Evolutionary conservation across 2,797 vertebrate species (phyloP), one percentile per base, ranked within the genome.

Genomic region (Numenius phaeopus): DNA sequence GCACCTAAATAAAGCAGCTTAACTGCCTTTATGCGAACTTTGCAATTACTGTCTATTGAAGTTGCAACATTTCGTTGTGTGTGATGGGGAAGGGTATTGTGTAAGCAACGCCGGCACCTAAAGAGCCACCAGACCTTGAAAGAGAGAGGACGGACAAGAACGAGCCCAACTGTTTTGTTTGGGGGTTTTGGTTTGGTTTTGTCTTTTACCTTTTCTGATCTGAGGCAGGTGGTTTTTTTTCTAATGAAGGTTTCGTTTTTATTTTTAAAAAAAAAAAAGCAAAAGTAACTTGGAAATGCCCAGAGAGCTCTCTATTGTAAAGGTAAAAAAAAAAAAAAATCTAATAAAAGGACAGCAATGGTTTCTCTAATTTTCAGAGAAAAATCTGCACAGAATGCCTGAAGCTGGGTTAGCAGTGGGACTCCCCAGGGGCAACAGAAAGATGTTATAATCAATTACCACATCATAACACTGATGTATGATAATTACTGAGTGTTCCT

Each of bases 391-490:
- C 96, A 87, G 94, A 96, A 96, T 80, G 97, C 97, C 97, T 92
- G 90, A 96, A 97, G 98, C 97, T 97, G 97, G 97, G 97, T 97
- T 97, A 96, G 97, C 95, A 85, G 95, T 96, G 97, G 98, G 98
- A 97, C 98, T 98, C 98, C 98, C 98, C 94, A 89, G 97, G 98
- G 98, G 98, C 98, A 97, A 97, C 98, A 96, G 98, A 97, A 98
- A 98, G 98, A 99, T 99, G 99, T 99, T 99, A 98, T 99, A 99
- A 99, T 99, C 99, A 99, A 99, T 99, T 99, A 99, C 98, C 98
- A 98, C 98, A 98, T 99, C 98, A 98, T 98, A 98, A 98, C 98
- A 98, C 98, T 99, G 99, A 99, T 99, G 98, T 98, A 98, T 98
- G 98, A 98, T 99, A 99, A 99, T 99, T 99, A 99, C 98, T 97